Evolutionary conservation across 2,888 invertebrate genomes (phyloP), one percentile per base, ranked within the genome.

Genomic region (Drosophila prolongata): DNA sequence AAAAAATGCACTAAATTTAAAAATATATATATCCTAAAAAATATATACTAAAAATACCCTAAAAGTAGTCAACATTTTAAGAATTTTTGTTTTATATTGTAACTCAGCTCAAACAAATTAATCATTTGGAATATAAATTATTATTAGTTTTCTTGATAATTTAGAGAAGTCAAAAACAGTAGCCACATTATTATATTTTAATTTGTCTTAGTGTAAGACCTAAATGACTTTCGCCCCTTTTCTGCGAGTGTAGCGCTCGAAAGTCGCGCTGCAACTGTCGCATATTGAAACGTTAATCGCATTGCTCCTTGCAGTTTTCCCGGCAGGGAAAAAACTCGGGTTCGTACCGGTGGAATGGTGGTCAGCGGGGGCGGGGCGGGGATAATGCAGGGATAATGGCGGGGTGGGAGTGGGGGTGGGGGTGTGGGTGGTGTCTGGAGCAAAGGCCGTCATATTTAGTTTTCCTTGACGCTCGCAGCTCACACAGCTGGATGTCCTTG

Each of bases 281-380:
- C 82, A 86, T 80, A 83, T 83, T 83, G 84, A 79, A 83, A 83
- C 87, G 87, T 87, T 83, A 83, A 83, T 83, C 82, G 87, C 81
- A 86, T 80, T 82, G 83, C 73, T 74, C 50, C 66, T 74, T 74
- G 74, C 56, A 65, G 55, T 46, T 73, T 56, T 44, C 44, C 62
- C 50, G 62, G 70, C 56, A 47, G 73, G 73, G 53, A 65, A 56
- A 61, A 56, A 64, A 37, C 72, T 57, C 27, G 47, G 35, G 27
- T 47, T 53, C 24, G 34, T 24, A 47, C 44, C 55, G 40, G 8
- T 52, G 76, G 27, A 47, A 37, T 60, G 40, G 8, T 52, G 76
- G 27, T 57, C 43, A 30, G 19, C 50, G 16, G 42, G 24, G 24
- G 16, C n/a, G 49, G 54, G 16, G 62, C n/a, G 10, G 30, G 13